These are phyloP conservation scores for Sphaeridia pumilis DNA, from an alignment of 2,888 invertebrate genomes.

Conservation along the genomic window DNA sequence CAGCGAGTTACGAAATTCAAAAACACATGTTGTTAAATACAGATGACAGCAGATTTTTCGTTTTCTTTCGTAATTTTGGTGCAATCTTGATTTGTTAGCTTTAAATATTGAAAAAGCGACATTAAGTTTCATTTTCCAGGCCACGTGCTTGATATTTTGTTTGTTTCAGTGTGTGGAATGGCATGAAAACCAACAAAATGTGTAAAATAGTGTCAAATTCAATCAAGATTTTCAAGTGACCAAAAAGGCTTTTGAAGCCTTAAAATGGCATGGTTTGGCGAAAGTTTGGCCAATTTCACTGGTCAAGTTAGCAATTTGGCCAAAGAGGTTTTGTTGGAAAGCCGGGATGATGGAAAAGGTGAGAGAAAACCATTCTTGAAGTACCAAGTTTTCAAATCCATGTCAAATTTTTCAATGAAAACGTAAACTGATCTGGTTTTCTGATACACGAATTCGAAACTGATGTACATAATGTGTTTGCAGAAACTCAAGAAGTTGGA, in stretches of 20 bases:
- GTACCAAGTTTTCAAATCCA: slow-evolving; percentile 1
- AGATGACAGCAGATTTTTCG: neutral
- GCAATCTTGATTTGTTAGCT: no score
- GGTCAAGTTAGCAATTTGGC: slow-evolving; percentile 77
- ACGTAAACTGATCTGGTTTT: neutral
- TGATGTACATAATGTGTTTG: neutral
- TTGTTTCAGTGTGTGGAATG: no score
- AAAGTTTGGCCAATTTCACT: slow-evolving; percentile 51
- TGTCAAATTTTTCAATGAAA: slow-evolving; percentile 6
- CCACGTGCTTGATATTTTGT: no score
- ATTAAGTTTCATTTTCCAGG: no score
- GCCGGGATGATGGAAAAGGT: slow-evolving; percentile 51
- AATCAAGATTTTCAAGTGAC: neutral
- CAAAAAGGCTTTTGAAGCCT: no score
- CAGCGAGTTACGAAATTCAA: slow-evolving; percentile 1
- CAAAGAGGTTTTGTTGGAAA: slow-evolving; percentile 74
- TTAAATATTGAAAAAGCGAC: no score
- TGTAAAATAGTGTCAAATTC: no score
- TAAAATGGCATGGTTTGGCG: slow-evolving; percentile 44
- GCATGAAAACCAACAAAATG: no score
- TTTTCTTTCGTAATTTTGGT: neutral
- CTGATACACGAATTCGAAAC: neutral
- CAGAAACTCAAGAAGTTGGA: slow-evolving; percentile 9
- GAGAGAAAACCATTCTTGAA: slow-evolving; percentile 16
- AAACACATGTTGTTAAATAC: neutral